These are phyloP conservation scores for Probosciger aterrimus DNA, from an alignment of 2,113 vertebrate species.

Conservation along the genomic window DNA sequence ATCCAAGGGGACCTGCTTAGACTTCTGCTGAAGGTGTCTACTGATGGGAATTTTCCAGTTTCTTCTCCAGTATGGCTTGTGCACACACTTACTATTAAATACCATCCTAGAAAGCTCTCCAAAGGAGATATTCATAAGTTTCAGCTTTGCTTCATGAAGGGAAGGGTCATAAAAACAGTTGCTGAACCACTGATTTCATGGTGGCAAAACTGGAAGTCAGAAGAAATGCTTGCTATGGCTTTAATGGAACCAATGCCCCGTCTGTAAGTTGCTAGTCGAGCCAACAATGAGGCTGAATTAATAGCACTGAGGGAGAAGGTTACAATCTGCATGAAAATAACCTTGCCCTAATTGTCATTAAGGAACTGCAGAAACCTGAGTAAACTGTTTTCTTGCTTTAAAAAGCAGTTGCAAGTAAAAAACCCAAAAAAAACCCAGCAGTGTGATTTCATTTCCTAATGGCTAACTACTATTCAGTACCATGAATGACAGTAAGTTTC, in stretches of 20 bases:
- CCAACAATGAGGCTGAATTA: background rate
- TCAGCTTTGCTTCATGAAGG: background rate
- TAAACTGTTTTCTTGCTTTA: background rate
- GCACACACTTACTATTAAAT: background rate
- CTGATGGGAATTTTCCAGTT: background rate
- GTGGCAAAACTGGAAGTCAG: background rate
- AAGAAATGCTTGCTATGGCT: background rate
- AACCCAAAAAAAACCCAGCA: background rate
- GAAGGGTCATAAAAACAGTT: background rate
- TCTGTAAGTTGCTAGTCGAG: background rate
- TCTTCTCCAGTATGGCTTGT: background rate
- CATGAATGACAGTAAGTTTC: background rate
- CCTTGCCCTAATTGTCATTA: background rate
- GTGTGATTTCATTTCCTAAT: background rate
- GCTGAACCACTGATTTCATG: rapidly evolving
- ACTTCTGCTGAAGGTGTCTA: background rate
- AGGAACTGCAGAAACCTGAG: background rate
- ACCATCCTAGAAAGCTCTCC: background rate
- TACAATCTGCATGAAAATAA: background rate
- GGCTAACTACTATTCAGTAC: background rate
- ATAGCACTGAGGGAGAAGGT: background rate
- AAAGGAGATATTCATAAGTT: background rate
- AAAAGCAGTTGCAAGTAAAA: background rate
- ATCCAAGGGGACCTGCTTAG: background rate
- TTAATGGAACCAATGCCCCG: background rate